Conservation (phyloP, 2,113 vertebrate genomes). For the Oophaga pumilio region DNA sequence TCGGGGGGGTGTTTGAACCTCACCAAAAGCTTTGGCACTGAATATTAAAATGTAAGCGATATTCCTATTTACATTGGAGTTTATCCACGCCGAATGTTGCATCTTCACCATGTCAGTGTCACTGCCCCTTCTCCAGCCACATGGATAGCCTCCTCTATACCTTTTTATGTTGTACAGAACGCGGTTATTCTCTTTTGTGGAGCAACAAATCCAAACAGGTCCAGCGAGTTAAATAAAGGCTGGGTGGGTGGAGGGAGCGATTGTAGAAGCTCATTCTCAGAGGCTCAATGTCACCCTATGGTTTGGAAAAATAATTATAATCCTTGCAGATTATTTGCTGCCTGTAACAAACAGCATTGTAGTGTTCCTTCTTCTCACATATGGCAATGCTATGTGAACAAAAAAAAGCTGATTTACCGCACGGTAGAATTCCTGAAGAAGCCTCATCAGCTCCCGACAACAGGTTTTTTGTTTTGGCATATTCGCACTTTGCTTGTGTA, state of each 20-base stretch:
- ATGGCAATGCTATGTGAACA: neutral
- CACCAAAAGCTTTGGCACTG: slow-evolving; percentile 31
- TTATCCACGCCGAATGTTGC: neutral
- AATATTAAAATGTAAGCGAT: slow-evolving; percentile 21
- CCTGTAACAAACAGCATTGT: slow-evolving; percentile 4
- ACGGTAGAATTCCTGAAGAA: neutral
- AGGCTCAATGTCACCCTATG: slow-evolving; percentile 39
- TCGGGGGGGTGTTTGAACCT: neutral
- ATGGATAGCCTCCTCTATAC: neutral
- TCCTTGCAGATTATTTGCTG: slow-evolving; percentile 29
- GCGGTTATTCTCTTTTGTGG: slow-evolving; percentile 16
- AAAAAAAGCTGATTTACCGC: slow-evolving; percentile 2
- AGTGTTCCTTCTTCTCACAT: slow-evolving; percentile 6
- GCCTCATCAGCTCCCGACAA: neutral
- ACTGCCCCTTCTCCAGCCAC: slow-evolving; percentile 12
- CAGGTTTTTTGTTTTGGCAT: neutral
- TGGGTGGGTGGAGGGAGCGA: slow-evolving; percentile 40
- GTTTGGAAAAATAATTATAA: slow-evolving; percentile 27
- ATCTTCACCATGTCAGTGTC: neutral
- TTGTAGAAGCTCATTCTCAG: neutral
- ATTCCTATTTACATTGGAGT: slow-evolving; percentile 45
- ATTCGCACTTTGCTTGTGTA: neutral
- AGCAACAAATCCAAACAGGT: slow-evolving; percentile 47
- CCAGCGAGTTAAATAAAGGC: slow-evolving; percentile 45
- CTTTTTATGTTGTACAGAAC: neutral